Conservation (phyloP, 2,113 vertebrate genomes). For the Indri indri region DNA sequence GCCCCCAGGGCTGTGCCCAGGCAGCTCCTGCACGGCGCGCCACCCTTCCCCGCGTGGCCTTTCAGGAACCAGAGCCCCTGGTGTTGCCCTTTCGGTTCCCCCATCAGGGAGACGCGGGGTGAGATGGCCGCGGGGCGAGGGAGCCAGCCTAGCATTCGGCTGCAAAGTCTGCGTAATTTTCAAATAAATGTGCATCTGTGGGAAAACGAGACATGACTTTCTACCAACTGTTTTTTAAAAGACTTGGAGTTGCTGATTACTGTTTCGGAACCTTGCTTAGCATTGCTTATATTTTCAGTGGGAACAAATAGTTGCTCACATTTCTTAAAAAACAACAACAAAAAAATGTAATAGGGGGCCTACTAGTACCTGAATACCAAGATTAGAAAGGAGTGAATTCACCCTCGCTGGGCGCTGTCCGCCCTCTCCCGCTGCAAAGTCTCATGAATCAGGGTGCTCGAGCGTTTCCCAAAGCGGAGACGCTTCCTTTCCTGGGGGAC, state of each 20-base stretch:
- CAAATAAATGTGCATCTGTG: neutral
- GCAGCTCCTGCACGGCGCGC: fast-evolving
- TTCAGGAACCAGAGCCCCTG: neutral
- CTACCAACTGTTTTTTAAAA: neutral
- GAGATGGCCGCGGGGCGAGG: fast-evolving
- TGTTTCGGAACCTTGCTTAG: neutral
- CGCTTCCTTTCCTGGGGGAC: neutral
- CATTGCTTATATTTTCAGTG: neutral
- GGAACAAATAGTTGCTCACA: neutral
- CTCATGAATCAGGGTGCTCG: no score
- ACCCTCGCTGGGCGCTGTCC: fast-evolving
- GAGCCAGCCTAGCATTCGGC: no score
- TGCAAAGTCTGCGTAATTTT: neutral
- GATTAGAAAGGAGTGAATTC: neutral
- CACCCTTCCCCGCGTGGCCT: neutral
- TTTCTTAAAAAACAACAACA: neutral
- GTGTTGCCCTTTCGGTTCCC: neutral
- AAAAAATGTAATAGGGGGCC: no score
- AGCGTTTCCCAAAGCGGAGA: no score
- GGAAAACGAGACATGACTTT: no score
- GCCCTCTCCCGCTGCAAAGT: neutral
- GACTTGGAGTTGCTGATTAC: neutral
- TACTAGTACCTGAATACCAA: no score
- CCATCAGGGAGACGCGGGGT: fast-evolving
- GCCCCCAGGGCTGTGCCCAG: neutral